Percentiles rank a stretch among this genome's conserved stretches.
Evolutionary conservation across 2,888 invertebrate species (phyloP).

Genomic region (Cheilosia vernalis): DNA sequence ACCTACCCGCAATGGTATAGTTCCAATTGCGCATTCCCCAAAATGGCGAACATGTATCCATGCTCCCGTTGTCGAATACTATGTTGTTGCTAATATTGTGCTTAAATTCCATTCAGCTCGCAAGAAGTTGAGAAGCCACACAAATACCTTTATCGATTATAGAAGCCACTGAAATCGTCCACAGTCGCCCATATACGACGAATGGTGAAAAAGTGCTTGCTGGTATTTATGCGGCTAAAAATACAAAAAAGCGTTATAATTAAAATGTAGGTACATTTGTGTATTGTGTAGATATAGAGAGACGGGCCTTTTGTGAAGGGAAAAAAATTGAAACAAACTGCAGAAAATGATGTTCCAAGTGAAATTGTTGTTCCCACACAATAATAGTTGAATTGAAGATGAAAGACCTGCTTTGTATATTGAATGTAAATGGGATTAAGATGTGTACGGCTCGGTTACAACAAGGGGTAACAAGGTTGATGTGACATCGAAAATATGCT

Average conservation of each 20-base stretch:
- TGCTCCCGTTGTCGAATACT: constrained; percentile 40
- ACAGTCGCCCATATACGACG: constrained; percentile 57
- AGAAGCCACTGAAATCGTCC: constrained; percentile 64
- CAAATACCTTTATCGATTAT: constrained; percentile 70
- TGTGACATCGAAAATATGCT: constrained; percentile 34
- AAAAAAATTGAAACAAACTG: background rate
- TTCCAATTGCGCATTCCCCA: constrained; percentile 49
- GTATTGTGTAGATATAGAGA: background rate
- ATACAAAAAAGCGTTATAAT: constrained; percentile 63
- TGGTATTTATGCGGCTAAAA: constrained; percentile 63
- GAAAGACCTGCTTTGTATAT: constrained; percentile 50
- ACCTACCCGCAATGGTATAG: background rate
- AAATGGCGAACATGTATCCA: background rate
- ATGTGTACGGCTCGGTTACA: background rate
- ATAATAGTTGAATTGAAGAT: constrained; percentile 20
- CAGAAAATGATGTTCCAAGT: constrained; percentile 18
- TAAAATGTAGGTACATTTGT: constrained; percentile 52
- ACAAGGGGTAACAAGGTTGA: constrained; percentile 41
- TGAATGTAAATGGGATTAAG: constrained; percentile 56
- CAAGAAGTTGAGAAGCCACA: constrained; percentile 65
- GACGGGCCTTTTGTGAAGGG: constrained; percentile 22
- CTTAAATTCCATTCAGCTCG: constrained; percentile 74
- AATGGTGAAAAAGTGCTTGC: constrained; percentile 55
- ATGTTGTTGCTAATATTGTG: constrained; percentile 43
- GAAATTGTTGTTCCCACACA: constrained; percentile 18